Conservation (phyloP, 2,797 vertebrate species). For the Martes flavigula region DNA sequence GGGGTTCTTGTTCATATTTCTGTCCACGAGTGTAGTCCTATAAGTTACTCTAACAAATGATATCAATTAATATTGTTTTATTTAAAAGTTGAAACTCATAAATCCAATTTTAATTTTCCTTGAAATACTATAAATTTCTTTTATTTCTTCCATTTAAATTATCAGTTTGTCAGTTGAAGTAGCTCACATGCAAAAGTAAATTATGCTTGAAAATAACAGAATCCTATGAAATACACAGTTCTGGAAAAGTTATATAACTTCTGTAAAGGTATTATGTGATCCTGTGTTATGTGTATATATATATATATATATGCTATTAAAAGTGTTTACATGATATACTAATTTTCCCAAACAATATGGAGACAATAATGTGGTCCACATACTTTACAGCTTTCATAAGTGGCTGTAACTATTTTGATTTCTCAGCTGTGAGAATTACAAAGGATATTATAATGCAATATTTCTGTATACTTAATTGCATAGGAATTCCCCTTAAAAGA, state of each 20-base stretch:
- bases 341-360: neutral
- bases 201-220: neutral
- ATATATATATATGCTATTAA: neutral
- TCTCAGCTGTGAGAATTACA: neutral
- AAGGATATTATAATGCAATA: neutral
- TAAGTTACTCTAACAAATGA: slow-evolving; percentile 38
- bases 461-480: neutral
- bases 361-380: neutral
- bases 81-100: slow-evolving; percentile 33
- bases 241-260: neutral
- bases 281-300: neutral
- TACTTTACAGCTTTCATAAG: neutral
- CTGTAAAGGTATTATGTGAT: neutral
- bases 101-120: slow-evolving; percentile 53
- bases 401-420: neutral
- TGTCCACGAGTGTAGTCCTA: neutral
- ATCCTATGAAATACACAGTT: neutral
- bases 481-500: neutral
- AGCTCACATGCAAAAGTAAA: neutral
- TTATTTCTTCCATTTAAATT: neutral
- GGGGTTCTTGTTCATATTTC: neutral
- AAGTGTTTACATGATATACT: neutral
- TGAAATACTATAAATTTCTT: slow-evolving; percentile 21
- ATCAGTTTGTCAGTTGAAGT: neutral
- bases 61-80: slow-evolving; percentile 2